phyloP scores from a whole-genome alignment of 92 coral and sea anemone species.

The Zoanthus sansibaricus region DNA sequence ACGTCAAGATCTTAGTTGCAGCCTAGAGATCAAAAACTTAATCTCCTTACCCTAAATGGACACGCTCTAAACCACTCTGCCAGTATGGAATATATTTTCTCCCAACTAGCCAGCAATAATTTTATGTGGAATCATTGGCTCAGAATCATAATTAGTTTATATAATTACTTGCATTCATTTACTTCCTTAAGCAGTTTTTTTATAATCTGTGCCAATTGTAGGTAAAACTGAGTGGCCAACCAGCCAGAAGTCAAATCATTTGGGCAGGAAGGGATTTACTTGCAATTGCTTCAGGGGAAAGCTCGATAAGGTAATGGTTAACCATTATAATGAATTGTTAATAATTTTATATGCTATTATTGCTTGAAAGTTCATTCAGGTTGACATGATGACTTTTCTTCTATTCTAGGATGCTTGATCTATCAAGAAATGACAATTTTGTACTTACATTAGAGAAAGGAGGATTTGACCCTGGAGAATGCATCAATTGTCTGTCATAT shows the following conservation, averaged over 20 bases:
- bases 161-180: too few species aligned
- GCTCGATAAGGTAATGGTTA: slow-evolving; percentile 76
- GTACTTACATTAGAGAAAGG: slow-evolving; percentile 83
- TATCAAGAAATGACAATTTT: slow-evolving; percentile 94
- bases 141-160: too few species aligned
- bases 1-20: slow-evolving; percentile 21
- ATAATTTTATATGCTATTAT: background rate
- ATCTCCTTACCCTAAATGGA: slow-evolving; percentile 29
- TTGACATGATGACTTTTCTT: background rate
- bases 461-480: slow-evolving; percentile 92
- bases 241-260: slow-evolving; percentile 84
- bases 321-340: background rate
- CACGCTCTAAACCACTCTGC: slow-evolving; percentile 32
- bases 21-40: slow-evolving; percentile 4
- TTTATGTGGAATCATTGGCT: too few species aligned
- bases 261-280: slow-evolving; percentile 97
- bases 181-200: background rate
- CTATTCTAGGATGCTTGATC: slow-evolving; percentile 82
- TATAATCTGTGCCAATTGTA: background rate
- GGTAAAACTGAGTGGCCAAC: slow-evolving; percentile 94
- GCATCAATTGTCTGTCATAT: slow-evolving; percentile 84
- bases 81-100: too few species aligned
- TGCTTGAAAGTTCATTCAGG: background rate
- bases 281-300: slow-evolving; percentile 96
- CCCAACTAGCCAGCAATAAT: too few species aligned